Evolutionary conservation across 1,140 invertebrate species (phyloP), one percentile per base, ranked within the genome.

Genomic region (Antheraea pernyi): DNA sequence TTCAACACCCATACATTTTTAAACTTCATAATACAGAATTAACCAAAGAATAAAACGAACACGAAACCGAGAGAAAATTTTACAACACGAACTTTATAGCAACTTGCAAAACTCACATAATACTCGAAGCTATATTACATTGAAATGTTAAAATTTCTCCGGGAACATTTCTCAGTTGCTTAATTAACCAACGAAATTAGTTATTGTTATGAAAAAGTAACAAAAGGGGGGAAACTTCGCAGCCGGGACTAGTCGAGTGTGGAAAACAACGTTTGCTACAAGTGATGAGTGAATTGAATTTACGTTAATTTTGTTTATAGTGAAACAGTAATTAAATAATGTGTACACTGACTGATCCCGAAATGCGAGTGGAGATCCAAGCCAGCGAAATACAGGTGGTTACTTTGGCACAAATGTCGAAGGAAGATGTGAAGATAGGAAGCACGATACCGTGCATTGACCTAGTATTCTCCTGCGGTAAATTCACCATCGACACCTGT

Each of bases 121-220:
- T 53, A 53, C 46, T n/a, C 46, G 46, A 53, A 53, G 46, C 16
- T 53, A 53, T 53, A 53, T 53, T 16, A 53, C 46, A 53, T 53
- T 61, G 72, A 71, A 74, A 76, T 69, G 71, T 71, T 74, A 68
- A 67, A 75, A 71, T 75, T 75, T 70, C 64, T 62, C 53, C 58
- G 63, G 75, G 68, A 77, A 74, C 74, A 71, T 73, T 74, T 74
- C 76, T 74, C 74, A 73, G 77, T 73, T 71, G 75, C 64, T 82
- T 84, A 79, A 83, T 84, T 82, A 80, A 80, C 73, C 78, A 70
- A 77, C 76, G 67, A 82, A 85, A 83, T 83, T 85, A 82, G 80
- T 78, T 78, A 81, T 85, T 82, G 80, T 82, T 80, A 81, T 80
- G 76, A 83, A 85, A 83, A 79, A 77, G 75, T 80, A 76, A 80